Base-by-base conservation (phyloP, 2,888 invertebrate genomes). In the Hedya salicella region DNA sequence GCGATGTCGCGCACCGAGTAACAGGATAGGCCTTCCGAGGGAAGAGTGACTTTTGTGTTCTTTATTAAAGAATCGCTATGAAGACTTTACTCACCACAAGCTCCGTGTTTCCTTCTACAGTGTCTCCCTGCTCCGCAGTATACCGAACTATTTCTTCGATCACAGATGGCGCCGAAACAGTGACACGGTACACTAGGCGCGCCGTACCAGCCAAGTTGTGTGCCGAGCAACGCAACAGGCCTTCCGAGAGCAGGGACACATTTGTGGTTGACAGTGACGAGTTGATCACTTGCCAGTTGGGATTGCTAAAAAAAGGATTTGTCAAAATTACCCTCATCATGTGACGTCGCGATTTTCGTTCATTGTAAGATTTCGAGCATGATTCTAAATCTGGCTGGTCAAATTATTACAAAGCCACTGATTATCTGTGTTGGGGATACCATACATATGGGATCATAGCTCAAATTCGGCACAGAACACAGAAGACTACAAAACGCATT, bases 171-270 rank as follows among this genome's bases (percentile, higher is more conserved):
- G 76, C 84, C n/a, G 93, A 83, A 0, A 94, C 91, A 17, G 82
- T 81, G 39, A 95, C 88, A 54, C 88, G 81, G 73, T 94, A 94
- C 62, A 84, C 81, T 14, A 93, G 86, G 66, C 90, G 87, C 0
- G 92, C 83, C 0, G 83, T 81, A 0, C 95, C 95, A 0, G 94
- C 95, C 52, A 83, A 83, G 77, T 94, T 95, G n/a, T 76, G 79
- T 0, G 95, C 95, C 13, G 89, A 85, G 71, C 95, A 95, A 0
- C 90, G 92, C 76, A 93, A 94, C 19, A 90, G 73, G 0, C 95
- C 95, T 49, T 85, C 88, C 14, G 93, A 82, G 0, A 68, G 42
- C 0, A 67, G 21, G 0, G 86, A 73, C 19, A 87, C 73, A 32
- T 85, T 83, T 0, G 72, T 63, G 1, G 78, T 75, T 1, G 75